These are phyloP conservation scores for Altica lythri DNA, from an alignment of 2,888 invertebrate species.

Conservation along the genomic window DNA sequence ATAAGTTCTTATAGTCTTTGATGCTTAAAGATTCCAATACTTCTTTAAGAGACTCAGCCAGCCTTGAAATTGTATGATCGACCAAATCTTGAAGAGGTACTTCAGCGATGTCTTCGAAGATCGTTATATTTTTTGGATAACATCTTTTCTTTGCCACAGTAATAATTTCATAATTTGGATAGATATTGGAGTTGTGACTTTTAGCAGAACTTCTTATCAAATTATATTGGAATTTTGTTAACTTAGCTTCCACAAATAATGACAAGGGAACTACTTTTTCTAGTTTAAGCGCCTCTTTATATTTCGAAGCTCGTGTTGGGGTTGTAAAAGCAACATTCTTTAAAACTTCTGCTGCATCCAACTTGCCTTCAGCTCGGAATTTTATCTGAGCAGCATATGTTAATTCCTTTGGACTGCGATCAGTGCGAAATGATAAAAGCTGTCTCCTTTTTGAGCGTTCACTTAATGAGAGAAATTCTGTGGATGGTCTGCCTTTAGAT, in stretches of 20 bases:
- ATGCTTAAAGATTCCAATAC: background rate
- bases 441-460: slow-evolving; percentile 1
- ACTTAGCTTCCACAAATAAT: background rate
- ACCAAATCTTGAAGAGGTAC: background rate
- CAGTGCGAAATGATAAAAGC: background rate
- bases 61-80: background rate
- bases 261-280: background rate
- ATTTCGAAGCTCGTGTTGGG: background rate
- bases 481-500: too few relatives aligned
- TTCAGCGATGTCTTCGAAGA: background rate
- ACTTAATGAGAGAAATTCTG: too few relatives aligned
- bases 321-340: slow-evolving; percentile 1
- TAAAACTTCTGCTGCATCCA: background rate
- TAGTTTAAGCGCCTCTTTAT: background rate
- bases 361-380: background rate
- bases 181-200: background rate
- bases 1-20: background rate
- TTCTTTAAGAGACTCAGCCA: background rate
- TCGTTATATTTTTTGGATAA: background rate
- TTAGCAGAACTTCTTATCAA: background rate
- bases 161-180: background rate
- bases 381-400: background rate
- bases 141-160: background rate
- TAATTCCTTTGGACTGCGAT: slow-evolving; percentile 7
- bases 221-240: background rate